Percentiles rank a stretch among this genome's conserved stretches.
Conservation (phyloP, 2,888 invertebrate genomes). For the Drosophila demipolita region DNA sequence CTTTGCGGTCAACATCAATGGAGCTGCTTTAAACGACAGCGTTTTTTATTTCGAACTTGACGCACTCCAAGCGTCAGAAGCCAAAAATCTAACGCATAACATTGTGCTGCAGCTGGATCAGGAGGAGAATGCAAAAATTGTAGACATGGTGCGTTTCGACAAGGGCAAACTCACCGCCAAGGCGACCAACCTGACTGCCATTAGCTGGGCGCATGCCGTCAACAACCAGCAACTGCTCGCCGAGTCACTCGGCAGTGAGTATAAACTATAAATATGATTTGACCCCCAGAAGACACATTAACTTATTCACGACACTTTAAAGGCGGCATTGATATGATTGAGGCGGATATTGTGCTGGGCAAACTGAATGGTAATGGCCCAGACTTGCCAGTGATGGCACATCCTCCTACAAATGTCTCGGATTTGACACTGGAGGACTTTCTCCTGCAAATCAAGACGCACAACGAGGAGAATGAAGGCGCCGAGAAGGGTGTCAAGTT, state of each 20-base stretch:
- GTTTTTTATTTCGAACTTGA: slow-evolving; percentile 45
- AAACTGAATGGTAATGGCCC: slow-evolving; percentile 85
- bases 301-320: not conserved
- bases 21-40: slow-evolving; percentile 50
- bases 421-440: slow-evolving; percentile 92
- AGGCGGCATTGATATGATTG: slow-evolving; percentile 91
- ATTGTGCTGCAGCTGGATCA: slow-evolving; percentile 26
- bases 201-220: slow-evolving; percentile 95
- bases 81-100: not conserved
- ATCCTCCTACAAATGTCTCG: slow-evolving; percentile 90
- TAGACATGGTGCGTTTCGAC: slow-evolving; percentile 42
- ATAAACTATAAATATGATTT: not conserved
- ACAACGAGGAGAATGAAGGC: slow-evolving; percentile 85
- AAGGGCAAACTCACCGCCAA: slow-evolving; percentile 41
- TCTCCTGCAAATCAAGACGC: slow-evolving; percentile 87
- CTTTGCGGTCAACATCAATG: slow-evolving; percentile 55
- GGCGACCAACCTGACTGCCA: slow-evolving; percentile 88
- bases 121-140: slow-evolving; percentile 10
- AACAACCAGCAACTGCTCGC: slow-evolving; percentile 89
- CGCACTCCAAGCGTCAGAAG: not conserved
- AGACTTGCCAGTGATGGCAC: slow-evolving; percentile 92
- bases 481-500: slow-evolving; percentile 92
- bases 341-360: slow-evolving; percentile 93
- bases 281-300: not conserved
- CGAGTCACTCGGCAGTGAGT: slow-evolving; percentile 87